A percentile compares a stretch with the other conserved stretches of the same genome.
These are phyloP conservation scores for Calliphora vomitoria DNA, from an alignment of 2,888 invertebrate species.

Conservation along the genomic window DNA sequence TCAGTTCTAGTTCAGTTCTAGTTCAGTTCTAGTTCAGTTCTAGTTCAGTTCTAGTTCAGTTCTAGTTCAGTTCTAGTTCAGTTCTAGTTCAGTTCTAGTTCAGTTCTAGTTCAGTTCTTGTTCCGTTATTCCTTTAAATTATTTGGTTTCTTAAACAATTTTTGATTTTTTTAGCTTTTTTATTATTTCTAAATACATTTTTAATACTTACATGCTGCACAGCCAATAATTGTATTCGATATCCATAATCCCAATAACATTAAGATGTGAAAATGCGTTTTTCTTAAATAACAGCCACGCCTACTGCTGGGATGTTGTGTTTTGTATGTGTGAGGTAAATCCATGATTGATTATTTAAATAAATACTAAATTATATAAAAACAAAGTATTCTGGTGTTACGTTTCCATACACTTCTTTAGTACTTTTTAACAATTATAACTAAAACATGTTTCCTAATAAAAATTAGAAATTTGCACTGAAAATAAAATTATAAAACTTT, in stretches of 20 bases:
- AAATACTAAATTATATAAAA: conserved; percentile 36
- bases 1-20: conserved; percentile 3
- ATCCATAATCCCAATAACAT: conserved; percentile 75
- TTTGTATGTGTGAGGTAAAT: conserved; percentile 53
- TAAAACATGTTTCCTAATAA: conserved; percentile 49
- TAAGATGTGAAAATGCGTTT: conserved; percentile 61
- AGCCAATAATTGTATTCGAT: conserved; percentile 73
- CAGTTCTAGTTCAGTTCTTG: no score
- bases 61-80: no score
- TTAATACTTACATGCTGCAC: conserved; percentile 74
- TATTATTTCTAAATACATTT: no score
- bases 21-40: neutral
- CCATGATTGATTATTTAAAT: conserved; percentile 52
- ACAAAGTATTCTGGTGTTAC: conserved; percentile 1
- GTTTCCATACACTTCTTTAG: conserved; percentile 5
- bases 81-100: no score
- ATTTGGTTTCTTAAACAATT: no score
- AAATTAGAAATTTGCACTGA: neutral
- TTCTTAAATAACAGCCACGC: conserved; percentile 68
- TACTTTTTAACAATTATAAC: conserved; percentile 35
- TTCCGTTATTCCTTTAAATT: no score
- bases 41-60: no score
- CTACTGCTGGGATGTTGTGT: conserved; percentile 55
- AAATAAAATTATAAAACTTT: neutral
- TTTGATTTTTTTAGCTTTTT: no score